phyloP scores from a whole-genome alignment of 30 jellyfish, hydroid and myxozoan species.

The Aurelia sp. region DNA sequence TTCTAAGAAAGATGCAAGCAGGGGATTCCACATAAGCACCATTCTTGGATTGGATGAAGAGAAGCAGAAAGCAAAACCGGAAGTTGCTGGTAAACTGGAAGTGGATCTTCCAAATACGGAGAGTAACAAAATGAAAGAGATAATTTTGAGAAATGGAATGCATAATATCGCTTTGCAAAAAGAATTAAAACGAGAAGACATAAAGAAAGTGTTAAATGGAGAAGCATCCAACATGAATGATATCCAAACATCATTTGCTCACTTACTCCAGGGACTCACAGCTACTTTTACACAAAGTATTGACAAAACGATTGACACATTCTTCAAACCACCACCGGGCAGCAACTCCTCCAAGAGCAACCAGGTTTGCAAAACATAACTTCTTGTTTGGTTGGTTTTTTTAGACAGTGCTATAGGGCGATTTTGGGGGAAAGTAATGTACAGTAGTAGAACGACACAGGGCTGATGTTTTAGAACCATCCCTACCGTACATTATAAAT shows the following conservation, averaged over 20 bases:
- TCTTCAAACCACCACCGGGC: slow-evolving; percentile 37
- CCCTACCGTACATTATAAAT: too few species aligned
- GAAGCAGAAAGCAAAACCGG: background rate
- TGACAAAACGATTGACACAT: slow-evolving; percentile 68
- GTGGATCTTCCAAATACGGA: background rate
- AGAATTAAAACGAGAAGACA: slow-evolving; percentile 7
- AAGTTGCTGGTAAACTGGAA: slow-evolving; percentile 31
- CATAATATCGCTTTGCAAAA: background rate
- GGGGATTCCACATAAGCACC: slow-evolving; percentile 73
- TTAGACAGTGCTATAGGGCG: too few species aligned
- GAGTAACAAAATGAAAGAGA: background rate
- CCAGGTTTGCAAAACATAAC: slow-evolving; percentile 4
- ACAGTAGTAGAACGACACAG: too few species aligned
- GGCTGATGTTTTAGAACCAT: too few species aligned
- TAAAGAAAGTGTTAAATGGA: background rate
- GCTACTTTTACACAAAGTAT: slow-evolving; percentile 65
- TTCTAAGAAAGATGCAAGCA: slow-evolving; percentile 47
- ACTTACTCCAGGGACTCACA: slow-evolving; percentile 66
- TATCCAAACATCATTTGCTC: slow-evolving; percentile 77
- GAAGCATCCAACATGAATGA: slow-evolving; percentile 53
- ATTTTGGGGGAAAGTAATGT: too few species aligned
- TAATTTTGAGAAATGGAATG: background rate
- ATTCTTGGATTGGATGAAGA: slow-evolving; percentile 82
- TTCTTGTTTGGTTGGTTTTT: background rate
- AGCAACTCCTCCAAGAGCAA: background rate